Evolutionary conservation across 2,797 vertebrate genomes (phyloP), one percentile per base, ranked within the genome.

Genomic region (Menidia menidia): DNA sequence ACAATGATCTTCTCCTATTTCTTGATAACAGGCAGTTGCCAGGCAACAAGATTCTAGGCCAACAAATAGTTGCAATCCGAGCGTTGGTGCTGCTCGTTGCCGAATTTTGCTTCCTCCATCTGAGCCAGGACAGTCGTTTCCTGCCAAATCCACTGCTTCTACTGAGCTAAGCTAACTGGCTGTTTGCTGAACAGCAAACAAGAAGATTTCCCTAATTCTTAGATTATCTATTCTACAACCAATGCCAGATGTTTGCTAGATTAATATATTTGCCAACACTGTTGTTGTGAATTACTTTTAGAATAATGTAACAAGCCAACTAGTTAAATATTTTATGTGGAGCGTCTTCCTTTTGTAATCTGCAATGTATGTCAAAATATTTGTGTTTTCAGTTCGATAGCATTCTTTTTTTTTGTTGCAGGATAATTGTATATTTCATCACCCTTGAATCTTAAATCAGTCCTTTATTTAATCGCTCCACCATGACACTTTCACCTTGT

Each of bases 391-490:
- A 0, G 8, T n/a, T 7, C 14, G 2, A 41, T 16, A 39, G 8
- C 9, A 6, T n/a, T 51, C 33, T n/a, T 31, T 11, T 31, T 11
- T 53, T 63, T 33, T 1, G 30, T 16, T 3, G 10, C 25, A 67
- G 16, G 9, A 53, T 9, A 55, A n/a, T 35, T 47, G 43, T 16
- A 48, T 47, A 0, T 13, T 18, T 72, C 7, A 52, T 60, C 19
- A 42, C 50, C 32, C 8, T 15, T 16, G 16, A 69, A 72, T 77
- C 14, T 44, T 30, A 53, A 66, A 80, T 64, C 43, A 56, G 56
- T 64, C 48, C 33, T 77, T 78, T 75, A 32, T 81, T 80, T 75
- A 74, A 78, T 70, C 76, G 86, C 65, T 61, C 70, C 43, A 2
- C 16, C 4, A 1, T 31, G 44, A 69, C 47, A 66, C 47, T 58